Conservation (phyloP, 2,113 vertebrate genomes). For the Siniperca chuatsi region DNA sequence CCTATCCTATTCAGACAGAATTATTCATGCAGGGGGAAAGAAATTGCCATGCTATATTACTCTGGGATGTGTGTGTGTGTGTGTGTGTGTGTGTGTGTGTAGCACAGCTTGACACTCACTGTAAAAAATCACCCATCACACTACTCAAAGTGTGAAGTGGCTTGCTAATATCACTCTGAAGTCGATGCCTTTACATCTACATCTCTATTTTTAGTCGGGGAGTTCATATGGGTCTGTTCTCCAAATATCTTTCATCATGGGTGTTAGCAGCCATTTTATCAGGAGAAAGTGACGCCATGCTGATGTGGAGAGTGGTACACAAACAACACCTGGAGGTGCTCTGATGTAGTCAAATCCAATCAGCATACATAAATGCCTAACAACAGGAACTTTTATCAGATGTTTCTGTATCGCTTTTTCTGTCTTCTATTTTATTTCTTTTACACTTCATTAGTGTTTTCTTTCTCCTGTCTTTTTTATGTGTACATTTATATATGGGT, state of each 20-base stretch:
- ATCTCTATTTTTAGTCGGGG: slow-evolving; percentile 74
- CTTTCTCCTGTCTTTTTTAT: slow-evolving; percentile 5
- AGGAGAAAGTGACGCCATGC: slow-evolving; percentile 27
- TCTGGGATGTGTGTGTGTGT: slow-evolving; percentile 67
- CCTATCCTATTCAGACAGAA: slow-evolving; percentile 82
- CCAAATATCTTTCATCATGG: slow-evolving; percentile 52
- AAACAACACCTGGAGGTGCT: slow-evolving; percentile 74
- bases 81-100: slow-evolving; percentile 55
- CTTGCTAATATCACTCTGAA: slow-evolving; percentile 74
- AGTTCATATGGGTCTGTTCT: slow-evolving; percentile 62
- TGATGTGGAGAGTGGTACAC: slow-evolving; percentile 43
- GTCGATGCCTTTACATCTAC: slow-evolving; percentile 69
- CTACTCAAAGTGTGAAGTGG: slow-evolving; percentile 77
- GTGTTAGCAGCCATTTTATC: slow-evolving; percentile 44
- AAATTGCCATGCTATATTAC: slow-evolving; percentile 78
- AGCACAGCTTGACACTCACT: slow-evolving; percentile 73
- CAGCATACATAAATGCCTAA: slow-evolving; percentile 41
- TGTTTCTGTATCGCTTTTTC: slow-evolving; percentile 6
- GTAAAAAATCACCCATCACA: slow-evolving; percentile 66
- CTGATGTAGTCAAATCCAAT: slow-evolving; percentile 58
- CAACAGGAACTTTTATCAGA: slow-evolving; percentile 28
- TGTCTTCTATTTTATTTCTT: slow-evolving; percentile 25
- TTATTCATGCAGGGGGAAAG: slow-evolving; percentile 82
- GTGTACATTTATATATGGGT: slow-evolving; percentile 7
- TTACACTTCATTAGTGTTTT: slow-evolving; percentile 37